Evolutionary conservation across 2,888 invertebrate species (phyloP).

Genomic region (Erpobdella octoculata): DNA sequence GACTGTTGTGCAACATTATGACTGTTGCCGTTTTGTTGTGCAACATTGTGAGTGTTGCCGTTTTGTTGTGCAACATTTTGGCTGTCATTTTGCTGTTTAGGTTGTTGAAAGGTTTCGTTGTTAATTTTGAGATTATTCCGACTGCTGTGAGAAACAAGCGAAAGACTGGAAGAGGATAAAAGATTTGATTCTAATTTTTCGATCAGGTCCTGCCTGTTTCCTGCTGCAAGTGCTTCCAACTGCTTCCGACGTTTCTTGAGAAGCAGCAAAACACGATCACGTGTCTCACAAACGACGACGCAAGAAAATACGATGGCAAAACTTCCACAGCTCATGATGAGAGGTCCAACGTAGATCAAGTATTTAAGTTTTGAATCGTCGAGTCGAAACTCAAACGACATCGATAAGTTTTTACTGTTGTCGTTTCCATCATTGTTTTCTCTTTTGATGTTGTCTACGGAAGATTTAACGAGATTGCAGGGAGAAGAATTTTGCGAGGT

Average conservation of each 20-base stretch:
- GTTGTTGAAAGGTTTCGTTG: neutral
- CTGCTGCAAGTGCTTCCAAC: conserved; percentile 7
- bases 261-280: conserved; percentile 82
- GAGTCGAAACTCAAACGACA: neutral
- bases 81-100: neutral
- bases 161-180: neutral
- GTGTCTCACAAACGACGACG: conserved; percentile 95
- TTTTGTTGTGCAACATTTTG: neutral
- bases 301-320: conserved; percentile 93
- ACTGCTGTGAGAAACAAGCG: neutral
- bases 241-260: conserved; percentile 58
- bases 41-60: neutral
- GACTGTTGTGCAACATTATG: neutral
- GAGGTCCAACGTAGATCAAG: conserved; percentile 88
- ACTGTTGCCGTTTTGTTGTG: neutral
- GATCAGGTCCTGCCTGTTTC: neutral
- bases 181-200: neutral
- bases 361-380: conserved; percentile 24
- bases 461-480: neutral
- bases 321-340: conserved; percentile 94
- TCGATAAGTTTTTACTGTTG: neutral
- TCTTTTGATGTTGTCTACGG: neutral
- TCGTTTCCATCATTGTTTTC: neutral
- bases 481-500: too few relatives aligned
- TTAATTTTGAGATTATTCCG: neutral